These are phyloP conservation scores for Aelia acuminata DNA, from an alignment of 2,888 invertebrate genomes.

Conservation along the genomic window DNA sequence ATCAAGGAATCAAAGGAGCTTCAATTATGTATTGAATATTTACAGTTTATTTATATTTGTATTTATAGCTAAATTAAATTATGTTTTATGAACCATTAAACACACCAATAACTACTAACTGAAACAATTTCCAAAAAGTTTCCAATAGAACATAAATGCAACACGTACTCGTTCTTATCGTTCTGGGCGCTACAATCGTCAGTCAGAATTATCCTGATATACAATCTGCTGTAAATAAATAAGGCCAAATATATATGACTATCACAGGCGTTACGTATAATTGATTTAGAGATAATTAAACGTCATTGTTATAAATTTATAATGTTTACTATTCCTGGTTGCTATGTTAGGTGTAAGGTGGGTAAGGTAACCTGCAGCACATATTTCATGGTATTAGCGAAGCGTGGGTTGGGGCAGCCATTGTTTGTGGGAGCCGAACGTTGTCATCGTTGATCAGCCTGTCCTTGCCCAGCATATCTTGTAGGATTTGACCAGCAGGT, in stretches of 20 bases:
- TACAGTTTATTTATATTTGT: no score
- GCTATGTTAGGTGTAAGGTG: background rate
- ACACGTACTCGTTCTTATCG: no score
- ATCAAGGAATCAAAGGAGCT: no score
- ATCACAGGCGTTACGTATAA: background rate
- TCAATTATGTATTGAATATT: no score
- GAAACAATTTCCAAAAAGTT: no score
- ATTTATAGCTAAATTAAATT: no score
- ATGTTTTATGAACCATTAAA: no score
- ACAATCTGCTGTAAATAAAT: background rate
- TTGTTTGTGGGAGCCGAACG: constrained; percentile 20
- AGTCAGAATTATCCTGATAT: background rate
- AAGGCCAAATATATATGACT: no score
- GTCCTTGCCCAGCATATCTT: background rate
- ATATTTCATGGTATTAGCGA: background rate
- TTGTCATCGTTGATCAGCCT: constrained; percentile 19
- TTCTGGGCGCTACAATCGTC: no score
- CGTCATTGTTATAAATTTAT: background rate
- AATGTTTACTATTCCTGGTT: background rate
- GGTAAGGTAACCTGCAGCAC: background rate
- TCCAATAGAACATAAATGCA: no score
- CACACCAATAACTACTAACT: no score
- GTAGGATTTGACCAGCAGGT: background rate
- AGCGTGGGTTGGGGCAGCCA: background rate
- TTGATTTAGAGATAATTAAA: no score